Evolutionary conservation across 2,797 vertebrate genomes (phyloP).

Genomic region (Heterohyrax brucei): DNA sequence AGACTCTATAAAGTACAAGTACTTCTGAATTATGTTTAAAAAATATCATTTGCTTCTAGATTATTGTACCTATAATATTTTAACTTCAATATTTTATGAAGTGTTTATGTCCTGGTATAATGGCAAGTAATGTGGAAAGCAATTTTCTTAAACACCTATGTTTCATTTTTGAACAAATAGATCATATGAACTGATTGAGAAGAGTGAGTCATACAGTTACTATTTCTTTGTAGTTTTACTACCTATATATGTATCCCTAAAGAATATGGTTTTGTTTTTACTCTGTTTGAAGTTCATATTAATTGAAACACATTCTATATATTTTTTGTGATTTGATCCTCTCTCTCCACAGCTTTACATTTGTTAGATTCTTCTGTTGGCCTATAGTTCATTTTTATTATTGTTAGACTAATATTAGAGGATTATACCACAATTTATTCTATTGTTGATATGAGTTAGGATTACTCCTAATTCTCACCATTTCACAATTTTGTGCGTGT

Average conservation of each 20-base stretch:
- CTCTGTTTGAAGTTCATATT: neutral
- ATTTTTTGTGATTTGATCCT: conserved; percentile 38
- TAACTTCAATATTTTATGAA: conserved; percentile 54
- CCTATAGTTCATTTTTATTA: conserved; percentile 12
- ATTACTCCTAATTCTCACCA: neutral
- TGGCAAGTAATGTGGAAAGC: neutral
- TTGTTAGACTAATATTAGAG: neutral
- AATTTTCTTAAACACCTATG: neutral
- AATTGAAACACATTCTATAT: neutral
- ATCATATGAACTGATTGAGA: conserved; percentile 16
- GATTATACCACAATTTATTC: neutral
- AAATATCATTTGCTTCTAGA: conserved; percentile 41
- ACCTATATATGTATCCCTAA: neutral
- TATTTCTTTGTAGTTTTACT: neutral
- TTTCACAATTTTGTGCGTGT: neutral
- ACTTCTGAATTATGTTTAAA: conserved; percentile 47
- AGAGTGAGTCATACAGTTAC: neutral
- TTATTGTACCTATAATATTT: neutral
- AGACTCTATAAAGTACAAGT: neutral
- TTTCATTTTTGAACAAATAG: neutral
- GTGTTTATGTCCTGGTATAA: conserved; percentile 17
- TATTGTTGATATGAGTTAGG: neutral
- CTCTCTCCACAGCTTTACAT: neutral
- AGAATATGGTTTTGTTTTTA: neutral
- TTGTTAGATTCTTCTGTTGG: conserved; percentile 47